These are phyloP conservation scores for Ellobius talpinus DNA, from an alignment of 2,113 vertebrate genomes.

Conservation along the genomic window DNA sequence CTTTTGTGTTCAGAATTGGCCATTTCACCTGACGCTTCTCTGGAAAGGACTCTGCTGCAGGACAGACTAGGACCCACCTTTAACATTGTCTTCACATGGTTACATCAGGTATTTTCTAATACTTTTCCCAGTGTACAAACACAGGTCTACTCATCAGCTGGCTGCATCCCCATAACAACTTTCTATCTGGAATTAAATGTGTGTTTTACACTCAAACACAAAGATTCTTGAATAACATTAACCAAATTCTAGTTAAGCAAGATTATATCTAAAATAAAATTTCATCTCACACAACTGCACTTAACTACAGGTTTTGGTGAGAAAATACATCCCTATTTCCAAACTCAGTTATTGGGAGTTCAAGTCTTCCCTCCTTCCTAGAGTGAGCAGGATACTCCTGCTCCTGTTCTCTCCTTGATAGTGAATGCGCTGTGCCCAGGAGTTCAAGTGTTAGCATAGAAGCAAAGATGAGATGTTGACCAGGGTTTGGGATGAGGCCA, in stretches of 20 bases:
- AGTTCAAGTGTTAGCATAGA: neutral
- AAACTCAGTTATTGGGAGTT: neutral
- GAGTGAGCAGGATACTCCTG: no score
- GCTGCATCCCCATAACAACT: neutral
- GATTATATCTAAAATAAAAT: neutral
- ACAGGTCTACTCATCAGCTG: neutral
- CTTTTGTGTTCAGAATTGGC: slow-evolving; percentile 26
- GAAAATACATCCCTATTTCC: slow-evolving; percentile 21
- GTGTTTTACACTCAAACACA: slow-evolving; percentile 43
- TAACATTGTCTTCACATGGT: neutral
- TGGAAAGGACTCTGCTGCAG: neutral
- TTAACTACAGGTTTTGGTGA: slow-evolving; percentile 13
- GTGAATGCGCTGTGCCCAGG: neutral
- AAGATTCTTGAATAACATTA: slow-evolving; percentile 3
- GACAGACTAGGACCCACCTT: neutral
- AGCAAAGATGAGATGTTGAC: neutral
- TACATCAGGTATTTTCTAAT: neutral
- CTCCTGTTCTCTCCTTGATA: neutral
- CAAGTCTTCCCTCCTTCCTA: neutral
- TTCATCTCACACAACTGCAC: neutral
- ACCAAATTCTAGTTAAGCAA: slow-evolving; percentile 26
- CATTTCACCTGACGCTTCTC: neutral
- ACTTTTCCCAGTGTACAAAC: neutral
- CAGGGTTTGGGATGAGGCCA: neutral
- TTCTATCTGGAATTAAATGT: slow-evolving; percentile 32